Base-by-base conservation (phyloP, 1,140 invertebrate species). In the Euwallacea similis region DNA sequence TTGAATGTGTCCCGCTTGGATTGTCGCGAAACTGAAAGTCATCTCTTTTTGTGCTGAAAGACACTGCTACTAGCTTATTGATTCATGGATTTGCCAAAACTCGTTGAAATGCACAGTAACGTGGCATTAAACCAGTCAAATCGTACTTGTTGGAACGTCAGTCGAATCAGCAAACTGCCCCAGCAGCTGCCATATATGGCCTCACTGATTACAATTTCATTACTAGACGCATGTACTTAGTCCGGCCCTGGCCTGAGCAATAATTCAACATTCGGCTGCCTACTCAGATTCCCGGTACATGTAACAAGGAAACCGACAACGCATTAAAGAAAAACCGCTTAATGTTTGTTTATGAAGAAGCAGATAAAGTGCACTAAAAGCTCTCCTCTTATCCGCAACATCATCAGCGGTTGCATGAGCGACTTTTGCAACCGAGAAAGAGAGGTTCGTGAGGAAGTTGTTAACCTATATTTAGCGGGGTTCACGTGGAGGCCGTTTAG, bases 361-460 rank as follows among this genome's bases (percentile, higher is more conserved):
- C 33, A 66, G 65, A 66, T 66, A 66, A 66, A 66, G 41, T 66
- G 65, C 54, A 68, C 66, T 68, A 68, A 68, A 68, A 68, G 66
- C 66, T 50, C 60, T 33, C 21, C 21, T 68, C 56, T 68, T 68
- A 46, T 47, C 56, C 44, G 66, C 53, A 50, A 68, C 47, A 68
- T 68, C 55, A 68, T 68, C 66, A 47, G 56, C n/a, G 47, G 66
- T 68, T 68, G 56, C 42, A 68, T 68, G 56, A 60, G 16, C 55
- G 66, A 68, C 66, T 68, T 68, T 68, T 68, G 66, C 66, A 59
- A 68, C 15, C 56, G 56, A 68, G 55, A 59, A 33, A 33, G 21
- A 33, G 21, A 33, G 21, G 21, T 68, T 68, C 66, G 66, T 68
- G 66, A 68, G 56, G 66, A 60, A 68, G 56, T 59, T 47, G 66